Percentiles rank a stretch among this genome's conserved stretches.
These are phyloP conservation scores for Vannuccia rotundouncinata DNA, from an alignment of 2,888 invertebrate species.

Conservation along the genomic window DNA sequence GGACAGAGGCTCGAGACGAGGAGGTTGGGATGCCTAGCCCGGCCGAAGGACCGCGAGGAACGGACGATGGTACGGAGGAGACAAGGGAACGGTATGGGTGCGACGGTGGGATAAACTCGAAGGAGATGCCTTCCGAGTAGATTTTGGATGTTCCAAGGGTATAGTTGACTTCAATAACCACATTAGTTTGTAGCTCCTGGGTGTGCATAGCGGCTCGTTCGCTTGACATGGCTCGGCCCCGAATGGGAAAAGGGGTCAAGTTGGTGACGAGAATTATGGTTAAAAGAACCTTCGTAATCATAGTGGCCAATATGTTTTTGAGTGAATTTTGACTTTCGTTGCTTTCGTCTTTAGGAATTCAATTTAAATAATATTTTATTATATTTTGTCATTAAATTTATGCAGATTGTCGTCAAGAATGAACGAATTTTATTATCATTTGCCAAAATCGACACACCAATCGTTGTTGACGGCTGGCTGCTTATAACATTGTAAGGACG, in stretches of 20 bases:
- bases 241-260: neutral
- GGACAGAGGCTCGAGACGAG: neutral
- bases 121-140: neutral
- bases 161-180: neutral
- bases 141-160: neutral
- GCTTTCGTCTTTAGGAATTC: no score
- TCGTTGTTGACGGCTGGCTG: no score
- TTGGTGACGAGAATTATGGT: neutral
- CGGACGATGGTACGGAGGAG: neutral
- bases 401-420: no score
- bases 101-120: neutral
- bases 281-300: neutral
- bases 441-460: no score
- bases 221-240: conserved; percentile 5
- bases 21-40: neutral
- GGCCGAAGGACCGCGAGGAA: neutral
- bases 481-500: no score
- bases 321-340: no score
- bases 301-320: no score
- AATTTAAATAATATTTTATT: no score
- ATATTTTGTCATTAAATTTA: no score
- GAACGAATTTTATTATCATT: no score
- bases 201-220: neutral
- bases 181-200: neutral
- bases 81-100: neutral